Percentiles rank a stretch among this genome's conserved stretches.
Conservation (phyloP, 2,113 vertebrate genomes). For the Petrocephalus microphthalmus region DNA sequence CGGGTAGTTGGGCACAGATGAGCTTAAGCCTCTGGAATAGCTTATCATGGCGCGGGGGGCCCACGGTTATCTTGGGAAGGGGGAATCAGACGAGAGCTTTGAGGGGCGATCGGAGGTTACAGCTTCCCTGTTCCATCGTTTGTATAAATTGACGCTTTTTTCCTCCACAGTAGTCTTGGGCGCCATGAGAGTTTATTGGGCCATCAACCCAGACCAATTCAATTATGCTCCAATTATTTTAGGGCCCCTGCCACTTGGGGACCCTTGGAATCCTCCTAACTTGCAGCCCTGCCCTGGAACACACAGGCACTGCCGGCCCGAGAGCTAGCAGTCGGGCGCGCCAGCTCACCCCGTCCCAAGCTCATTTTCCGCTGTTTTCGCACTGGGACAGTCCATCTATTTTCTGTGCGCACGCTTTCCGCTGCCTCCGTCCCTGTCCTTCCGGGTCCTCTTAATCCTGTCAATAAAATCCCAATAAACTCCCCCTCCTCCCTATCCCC, state of each 20-base stretch:
- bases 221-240: background rate
- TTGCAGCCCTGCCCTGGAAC: background rate
- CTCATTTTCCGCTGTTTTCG: background rate
- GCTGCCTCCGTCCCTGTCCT: background rate
- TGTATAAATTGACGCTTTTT: background rate
- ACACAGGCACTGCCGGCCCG: background rate
- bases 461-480: background rate
- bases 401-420: background rate
- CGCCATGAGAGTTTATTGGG: background rate
- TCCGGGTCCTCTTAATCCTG: background rate
- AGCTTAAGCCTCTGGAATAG: background rate
- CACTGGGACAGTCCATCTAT: background rate
- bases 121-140: background rate
- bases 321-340: background rate
- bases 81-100: background rate
- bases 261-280: background rate
- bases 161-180: background rate
- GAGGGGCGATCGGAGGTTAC: background rate
- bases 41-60: background rate
- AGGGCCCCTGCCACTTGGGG: background rate
- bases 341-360: background rate
- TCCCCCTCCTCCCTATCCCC: background rate
- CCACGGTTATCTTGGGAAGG: background rate
- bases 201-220: background rate
- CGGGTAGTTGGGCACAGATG: background rate